A percentile compares a stretch with the other conserved stretches of the same genome.
Evolutionary conservation across 2,888 invertebrate species (phyloP).

Genomic region (Ceramica pisi): DNA sequence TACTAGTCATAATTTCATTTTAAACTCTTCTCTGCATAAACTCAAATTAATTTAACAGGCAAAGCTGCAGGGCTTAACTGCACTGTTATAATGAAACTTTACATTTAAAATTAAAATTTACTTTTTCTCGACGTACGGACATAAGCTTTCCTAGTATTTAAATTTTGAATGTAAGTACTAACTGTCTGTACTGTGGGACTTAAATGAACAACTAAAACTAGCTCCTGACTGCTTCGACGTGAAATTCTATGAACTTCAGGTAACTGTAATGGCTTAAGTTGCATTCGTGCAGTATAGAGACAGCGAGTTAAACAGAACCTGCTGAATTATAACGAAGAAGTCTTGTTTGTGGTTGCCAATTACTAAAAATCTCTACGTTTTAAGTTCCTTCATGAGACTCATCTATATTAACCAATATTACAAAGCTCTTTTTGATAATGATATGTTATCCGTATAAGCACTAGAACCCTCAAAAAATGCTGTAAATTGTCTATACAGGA

Average conservation of each 20-base stretch:
- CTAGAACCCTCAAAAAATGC: too few relatives aligned
- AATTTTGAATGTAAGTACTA: not conserved
- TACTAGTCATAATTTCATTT: conserved; percentile 3
- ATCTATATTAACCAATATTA: too few relatives aligned
- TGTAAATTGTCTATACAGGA: too few relatives aligned
- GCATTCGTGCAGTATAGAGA: not conserved
- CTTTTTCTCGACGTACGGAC: not conserved
- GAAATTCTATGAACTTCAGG: not conserved
- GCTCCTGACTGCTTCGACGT: not conserved
- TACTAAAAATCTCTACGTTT: too few relatives aligned
- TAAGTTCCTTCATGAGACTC: too few relatives aligned
- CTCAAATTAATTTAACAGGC: not conserved
- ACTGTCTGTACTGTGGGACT: not conserved
- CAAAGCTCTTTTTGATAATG: too few relatives aligned
- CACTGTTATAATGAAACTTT: too few relatives aligned
- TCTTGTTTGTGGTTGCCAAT: not conserved
- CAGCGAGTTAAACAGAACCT: not conserved
- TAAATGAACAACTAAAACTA: not conserved
- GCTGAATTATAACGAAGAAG: not conserved
- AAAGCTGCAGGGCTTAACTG: not conserved
- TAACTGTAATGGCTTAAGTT: conserved; percentile 1
- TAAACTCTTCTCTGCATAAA: not conserved
- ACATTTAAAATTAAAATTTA: not conserved
- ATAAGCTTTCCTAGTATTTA: not conserved
- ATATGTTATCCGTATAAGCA: too few relatives aligned